Evolutionary conservation across 2,888 invertebrate species (phyloP), one percentile per base, ranked within the genome.

Genomic region (Cyclophora punctaria): DNA sequence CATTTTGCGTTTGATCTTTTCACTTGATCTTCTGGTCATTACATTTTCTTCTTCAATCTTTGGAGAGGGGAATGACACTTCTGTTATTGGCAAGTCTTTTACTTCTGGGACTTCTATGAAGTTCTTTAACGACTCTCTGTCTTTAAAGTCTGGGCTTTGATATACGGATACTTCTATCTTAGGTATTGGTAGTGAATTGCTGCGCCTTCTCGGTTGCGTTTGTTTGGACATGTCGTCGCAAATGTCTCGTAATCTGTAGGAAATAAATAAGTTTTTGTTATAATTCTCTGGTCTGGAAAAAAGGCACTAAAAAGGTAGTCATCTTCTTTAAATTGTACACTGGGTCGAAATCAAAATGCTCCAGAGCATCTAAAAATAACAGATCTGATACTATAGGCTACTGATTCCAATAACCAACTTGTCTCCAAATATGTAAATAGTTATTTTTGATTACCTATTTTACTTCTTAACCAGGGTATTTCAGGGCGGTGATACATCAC

Each of bases 141-240:
- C 92, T 66, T 91, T 92, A 34, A 89, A 86, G 52, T 93, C 94
- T 0, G 93, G 93, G 63, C 93, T 94, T 75, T 95, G 95, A 72
- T 95, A 95, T 35, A 95, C 86, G 0, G 96, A 96, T 1, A 96
- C 93, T 80, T 96, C 96, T 53, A 97, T 96, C 86, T 97, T 96
- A 2, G 97, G 96, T 73, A 96, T 96, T 0, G 98, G 98, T 49
- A 98, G 82, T 0, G 98, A 98, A 73, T 96, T 96, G 69, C 98
- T 98, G 48, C 98, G 90, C 71, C 95, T 93, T 51, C 98, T 90
- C 5, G 96, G 94, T 67, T 93, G 94, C 67, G 93, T 93, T 72
- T 94, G 92, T 58, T 93, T 91, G 3, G 93, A 91, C 44, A 92
- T 91, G 67, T 97, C 96, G 71, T 97, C 97, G 63, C 93, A 94